These are phyloP conservation scores for Erebia epiphron DNA, from an alignment of 2,888 invertebrate species.

Conservation along the genomic window DNA sequence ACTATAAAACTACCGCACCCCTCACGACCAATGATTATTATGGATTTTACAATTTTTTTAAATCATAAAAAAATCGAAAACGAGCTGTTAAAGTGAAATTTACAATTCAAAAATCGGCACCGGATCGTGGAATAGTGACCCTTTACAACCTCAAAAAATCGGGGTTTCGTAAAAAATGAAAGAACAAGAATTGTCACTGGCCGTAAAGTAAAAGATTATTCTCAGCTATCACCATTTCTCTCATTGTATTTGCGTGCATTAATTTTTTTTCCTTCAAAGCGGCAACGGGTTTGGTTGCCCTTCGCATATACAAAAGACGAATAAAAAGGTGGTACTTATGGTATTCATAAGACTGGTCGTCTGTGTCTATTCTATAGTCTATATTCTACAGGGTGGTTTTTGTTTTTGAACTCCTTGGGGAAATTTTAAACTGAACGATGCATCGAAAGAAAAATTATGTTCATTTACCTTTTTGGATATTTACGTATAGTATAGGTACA, in stretches of 20 bases:
- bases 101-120: conserved; percentile 66
- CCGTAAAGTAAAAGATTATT: conserved; percentile 74
- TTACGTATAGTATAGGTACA: not conserved
- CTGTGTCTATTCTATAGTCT: conserved; percentile 47
- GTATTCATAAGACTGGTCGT: conserved; percentile 65
- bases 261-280: conserved; percentile 62
- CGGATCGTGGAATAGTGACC: conserved; percentile 61
- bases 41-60: conserved; percentile 16
- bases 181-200: conserved; percentile 66
- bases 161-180: conserved; percentile 63
- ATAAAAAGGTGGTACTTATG: conserved; percentile 65
- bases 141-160: conserved; percentile 68
- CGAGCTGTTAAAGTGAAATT: conserved; percentile 49
- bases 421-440: not conserved
- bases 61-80: conserved; percentile 33
- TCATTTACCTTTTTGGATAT: not conserved
- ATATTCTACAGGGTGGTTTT: conserved; percentile 17
- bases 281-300: conserved; percentile 75
- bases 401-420: not conserved
- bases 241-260: conserved; percentile 76
- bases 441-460: not conserved
- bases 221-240: conserved; percentile 82
- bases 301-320: conserved; percentile 67
- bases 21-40: conserved; percentile 25
- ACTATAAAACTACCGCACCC: not conserved